A percentile compares a stretch with the other conserved stretches of the same genome.
Conservation (phyloP, 2,797 vertebrate genomes). For the Chaetodon trifasciatus region DNA sequence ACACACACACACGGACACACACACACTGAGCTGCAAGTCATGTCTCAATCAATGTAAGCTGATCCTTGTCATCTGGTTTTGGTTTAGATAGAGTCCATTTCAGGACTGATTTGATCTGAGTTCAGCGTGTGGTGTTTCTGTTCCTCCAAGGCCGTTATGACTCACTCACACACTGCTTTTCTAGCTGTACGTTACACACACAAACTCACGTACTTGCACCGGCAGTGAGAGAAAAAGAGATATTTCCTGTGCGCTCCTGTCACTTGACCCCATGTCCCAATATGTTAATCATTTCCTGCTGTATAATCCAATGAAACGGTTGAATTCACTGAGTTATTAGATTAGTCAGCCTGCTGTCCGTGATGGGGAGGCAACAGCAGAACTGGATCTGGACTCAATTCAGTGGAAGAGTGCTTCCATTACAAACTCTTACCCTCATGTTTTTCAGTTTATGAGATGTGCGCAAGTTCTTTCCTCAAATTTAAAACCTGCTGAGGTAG, state of each 20-base stretch:
- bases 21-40: conserved; percentile 45
- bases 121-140: conserved; percentile 69
- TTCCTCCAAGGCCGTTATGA: conserved; percentile 49
- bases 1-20: conserved; percentile 20
- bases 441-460: neutral
- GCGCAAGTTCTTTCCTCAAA: neutral
- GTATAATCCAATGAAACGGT: conserved; percentile 79
- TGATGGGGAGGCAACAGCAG: conserved; percentile 43
- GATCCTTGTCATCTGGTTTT: conserved; percentile 79
- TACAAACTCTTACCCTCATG: neutral
- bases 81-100: conserved; percentile 69
- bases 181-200: conserved; percentile 45
- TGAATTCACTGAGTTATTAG: conserved; percentile 72
- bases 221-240: conserved; percentile 53
- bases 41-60: conserved; percentile 71
- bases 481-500: neutral
- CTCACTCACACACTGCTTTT: conserved; percentile 50
- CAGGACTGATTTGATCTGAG: conserved; percentile 72
- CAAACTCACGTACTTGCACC: conserved; percentile 26
- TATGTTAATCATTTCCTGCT: conserved; percentile 80
- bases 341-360: conserved; percentile 64
- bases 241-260: conserved; percentile 64
- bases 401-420: conserved; percentile 23
- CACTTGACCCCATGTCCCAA: conserved; percentile 68
- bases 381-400: conserved; percentile 46